phyloP scores from a whole-genome alignment of 2,113 vertebrate genomes.

The Echinops telfairi region DNA sequence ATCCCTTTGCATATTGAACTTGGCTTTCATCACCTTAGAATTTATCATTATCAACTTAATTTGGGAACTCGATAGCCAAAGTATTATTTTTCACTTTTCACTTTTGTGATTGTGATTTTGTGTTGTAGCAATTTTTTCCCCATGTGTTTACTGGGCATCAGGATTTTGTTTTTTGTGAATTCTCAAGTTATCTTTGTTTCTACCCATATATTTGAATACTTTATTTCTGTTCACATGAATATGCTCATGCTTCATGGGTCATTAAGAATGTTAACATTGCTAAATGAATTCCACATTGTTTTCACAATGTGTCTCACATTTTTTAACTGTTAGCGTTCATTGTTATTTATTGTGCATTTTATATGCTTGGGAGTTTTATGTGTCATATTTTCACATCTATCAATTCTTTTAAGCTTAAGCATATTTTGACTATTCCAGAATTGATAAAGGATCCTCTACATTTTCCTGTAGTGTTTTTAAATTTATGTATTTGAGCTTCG shows the following conservation, averaged over 20 bases:
- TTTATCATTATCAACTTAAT: slow-evolving; percentile 53
- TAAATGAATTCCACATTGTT: neutral
- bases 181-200: neutral
- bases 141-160: neutral
- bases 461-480: neutral
- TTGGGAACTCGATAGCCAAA: neutral
- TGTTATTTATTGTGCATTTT: too few relatives aligned
- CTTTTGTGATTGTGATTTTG: slow-evolving; percentile 31
- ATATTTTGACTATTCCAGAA: neutral
- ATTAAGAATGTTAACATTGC: neutral
- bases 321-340: too few relatives aligned
- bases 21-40: slow-evolving; percentile 44
- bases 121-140: neutral
- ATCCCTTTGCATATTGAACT: slow-evolving; percentile 24
- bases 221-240: slow-evolving; percentile 35
- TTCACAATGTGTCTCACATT: too few relatives aligned
- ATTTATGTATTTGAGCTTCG: slow-evolving; percentile 15
- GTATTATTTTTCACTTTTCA: neutral
- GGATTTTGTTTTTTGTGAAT: neutral
- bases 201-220: neutral
- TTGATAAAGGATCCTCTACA: neutral
- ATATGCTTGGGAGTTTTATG: too few relatives aligned
- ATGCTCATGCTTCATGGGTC: neutral
- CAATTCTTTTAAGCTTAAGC: too few relatives aligned
- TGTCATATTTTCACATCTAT: too few relatives aligned